Evolutionary conservation across 2,888 invertebrate genomes (phyloP), one percentile per base, ranked within the genome.

Genomic region (Hemicrepidius hirtus): DNA sequence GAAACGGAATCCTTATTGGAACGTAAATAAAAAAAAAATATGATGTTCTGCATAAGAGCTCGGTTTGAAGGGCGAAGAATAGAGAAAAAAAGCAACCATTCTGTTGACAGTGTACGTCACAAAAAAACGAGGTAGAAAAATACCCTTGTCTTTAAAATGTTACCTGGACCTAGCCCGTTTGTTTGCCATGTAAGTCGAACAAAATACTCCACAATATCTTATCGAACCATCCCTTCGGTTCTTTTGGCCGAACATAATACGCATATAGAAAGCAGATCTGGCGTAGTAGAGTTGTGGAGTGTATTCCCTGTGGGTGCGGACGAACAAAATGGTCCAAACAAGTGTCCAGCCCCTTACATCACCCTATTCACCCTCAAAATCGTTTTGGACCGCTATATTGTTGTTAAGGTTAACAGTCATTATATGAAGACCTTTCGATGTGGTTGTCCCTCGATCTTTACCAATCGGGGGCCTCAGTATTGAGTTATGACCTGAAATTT

Each of bases 351-450:
- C 32, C 40, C 44, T 28, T 46, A 63, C 65, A 37, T 18, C 32
- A 57, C 57, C n/a, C 53, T 75, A 80, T 75, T 72, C 60, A 55
- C 7, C 37, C 12, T 16, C 57, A 67, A 32, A 68, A 70, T 69
- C 71, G 49, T 44, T 53, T 65, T 80, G 81, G 77, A 40, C 77
- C 49, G 69, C 75, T 81, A 75, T 63, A 73, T 74, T 79, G 82
- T 81, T 83, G 81, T 82, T 84, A 83, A 84, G 83, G 83, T 84
- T 84, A 84, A 82, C 83, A 84, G 82, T 84, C 83, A 84, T 85
- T 84, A 85, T 84, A 82, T 84, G 82, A 84, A 83, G 83, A 83
- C 82, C 82, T 82, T 83, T 82, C 79, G 79, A 78, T 81, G 82
- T 80, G 82, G 82, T 80, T 81, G 80, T 81, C 81, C 80, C 81